Evolutionary conservation across 2,113 vertebrate species (phyloP), one percentile per base, ranked within the genome.

Genomic region (Sclerurus mexicanus): DNA sequence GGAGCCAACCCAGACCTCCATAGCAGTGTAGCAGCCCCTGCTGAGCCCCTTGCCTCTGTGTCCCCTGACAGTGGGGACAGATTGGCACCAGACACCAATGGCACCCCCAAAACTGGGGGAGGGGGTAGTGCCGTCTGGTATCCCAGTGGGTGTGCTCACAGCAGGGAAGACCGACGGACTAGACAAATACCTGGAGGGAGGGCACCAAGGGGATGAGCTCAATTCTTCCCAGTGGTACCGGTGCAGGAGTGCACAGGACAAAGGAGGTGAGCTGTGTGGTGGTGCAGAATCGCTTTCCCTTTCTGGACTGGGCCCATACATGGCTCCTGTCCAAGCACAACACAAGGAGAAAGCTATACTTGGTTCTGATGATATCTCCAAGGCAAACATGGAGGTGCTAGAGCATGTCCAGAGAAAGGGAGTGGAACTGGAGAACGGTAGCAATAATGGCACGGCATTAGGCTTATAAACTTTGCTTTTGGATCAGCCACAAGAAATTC

Each of bases 211-310:
- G n/a, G 10, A 19, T 30, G 33, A 28, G 22, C 52, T 24, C 10
- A 2, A 17, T 21, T 79, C 8, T 8, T 49, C 19, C 7, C 37
- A 1, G 23, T 2, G 9, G 5, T 67, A 15, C 27, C 27, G 4
- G 23, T 39, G 47, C 56, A 30, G 3, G 10, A 6, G 30, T 56
- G 50, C 30, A 24, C 60, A 24, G 77, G 33, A 8, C 15, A 11
- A 2, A 5, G 23, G 28, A 33, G 7, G 3, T 20, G 44, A 30
- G 37, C 52, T 33, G 27, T 33, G 44, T 20, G 77, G 14, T 16
- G 52, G 22, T 52, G 33, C 44, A 24, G 33, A 52, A 37, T 44
- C 1, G 2, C 37, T 28, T 28, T 66, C 27, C 22, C 27, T 66
- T 37, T 37, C 18, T 6, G 20, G 22, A 3, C 33, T 50, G 37